Percentiles rank a stretch among this genome's conserved stretches.
Evolutionary conservation across 2,113 vertebrate species (phyloP).

Genomic region (Campylorhamphus procurvoides): DNA sequence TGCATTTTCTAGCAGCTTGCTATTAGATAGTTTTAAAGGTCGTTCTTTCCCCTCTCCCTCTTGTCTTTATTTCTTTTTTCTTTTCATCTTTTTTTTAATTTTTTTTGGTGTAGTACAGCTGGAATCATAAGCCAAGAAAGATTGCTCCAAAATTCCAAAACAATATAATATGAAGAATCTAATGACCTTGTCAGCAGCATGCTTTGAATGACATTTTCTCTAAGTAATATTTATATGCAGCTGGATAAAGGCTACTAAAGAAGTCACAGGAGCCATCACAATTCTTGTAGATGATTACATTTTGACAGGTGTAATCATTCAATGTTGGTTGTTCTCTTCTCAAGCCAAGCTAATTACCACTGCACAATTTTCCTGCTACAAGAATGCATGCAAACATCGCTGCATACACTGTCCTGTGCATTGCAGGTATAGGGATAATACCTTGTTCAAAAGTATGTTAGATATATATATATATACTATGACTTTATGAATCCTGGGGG

Average conservation of each 20-base stretch:
- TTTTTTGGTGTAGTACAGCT: background rate
- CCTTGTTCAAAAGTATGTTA: background rate
- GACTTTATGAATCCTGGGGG: background rate
- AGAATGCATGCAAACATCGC: background rate
- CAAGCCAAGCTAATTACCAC: background rate
- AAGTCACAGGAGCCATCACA: background rate
- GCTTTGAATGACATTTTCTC: background rate
- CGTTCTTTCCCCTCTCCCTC: fast-evolving
- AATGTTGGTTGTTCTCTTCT: background rate
- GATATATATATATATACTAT: background rate
- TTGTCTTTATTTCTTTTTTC: background rate
- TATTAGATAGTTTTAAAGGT: slow-evolving; percentile 7
- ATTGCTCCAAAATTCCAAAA: slow-evolving; percentile 2
- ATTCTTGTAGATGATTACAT: background rate
- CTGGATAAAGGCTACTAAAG: background rate
- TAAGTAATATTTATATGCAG: background rate
- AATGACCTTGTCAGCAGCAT: background rate
- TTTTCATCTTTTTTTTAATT: too few relatives aligned
- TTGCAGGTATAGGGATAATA: background rate
- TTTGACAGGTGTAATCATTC: slow-evolving; percentile 30
- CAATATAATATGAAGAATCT: background rate
- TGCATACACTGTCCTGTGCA: background rate
- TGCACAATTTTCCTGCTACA: background rate
- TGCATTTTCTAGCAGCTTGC: background rate
- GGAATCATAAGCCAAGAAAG: background rate